Conservation (phyloP, 2,888 invertebrate species). For the Ceramica pisi region DNA sequence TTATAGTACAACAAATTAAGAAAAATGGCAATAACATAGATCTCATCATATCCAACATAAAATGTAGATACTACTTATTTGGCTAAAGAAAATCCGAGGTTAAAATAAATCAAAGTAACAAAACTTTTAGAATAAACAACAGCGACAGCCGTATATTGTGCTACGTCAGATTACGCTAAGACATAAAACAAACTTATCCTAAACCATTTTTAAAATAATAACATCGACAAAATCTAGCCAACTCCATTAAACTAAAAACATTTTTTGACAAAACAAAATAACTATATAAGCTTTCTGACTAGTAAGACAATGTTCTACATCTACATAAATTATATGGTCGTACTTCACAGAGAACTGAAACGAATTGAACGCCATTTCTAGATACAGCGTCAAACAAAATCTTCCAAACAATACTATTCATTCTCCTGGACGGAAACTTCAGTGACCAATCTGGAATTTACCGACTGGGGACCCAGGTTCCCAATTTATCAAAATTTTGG, state of each 20-base stretch:
- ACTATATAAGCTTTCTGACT: neutral
- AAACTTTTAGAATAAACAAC: neutral
- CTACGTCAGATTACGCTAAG: neutral
- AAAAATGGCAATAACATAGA: too few relatives aligned
- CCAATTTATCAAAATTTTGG: too few relatives aligned
- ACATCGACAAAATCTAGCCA: neutral
- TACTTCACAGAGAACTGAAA: neutral
- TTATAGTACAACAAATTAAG: too few relatives aligned
- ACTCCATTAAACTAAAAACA: slow-evolving; percentile 9
- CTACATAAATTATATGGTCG: neutral
- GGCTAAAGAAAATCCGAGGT: neutral
- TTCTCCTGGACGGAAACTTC: too few relatives aligned
- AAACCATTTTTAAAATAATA: slow-evolving; percentile 5
- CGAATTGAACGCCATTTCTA: neutral
- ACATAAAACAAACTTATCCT: slow-evolving; percentile 3
- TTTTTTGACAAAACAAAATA: neutral
- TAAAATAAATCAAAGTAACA: neutral
- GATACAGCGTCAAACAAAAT: too few relatives aligned
- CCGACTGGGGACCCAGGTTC: too few relatives aligned
- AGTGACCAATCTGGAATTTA: too few relatives aligned
- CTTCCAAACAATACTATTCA: too few relatives aligned
- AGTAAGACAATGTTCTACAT: neutral
- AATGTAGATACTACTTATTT: neutral
- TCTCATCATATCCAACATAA: neutral
- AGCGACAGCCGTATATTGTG: neutral